These are phyloP conservation scores for Lucinisca nassula DNA, from an alignment of 2,888 invertebrate species.

Conservation along the genomic window DNA sequence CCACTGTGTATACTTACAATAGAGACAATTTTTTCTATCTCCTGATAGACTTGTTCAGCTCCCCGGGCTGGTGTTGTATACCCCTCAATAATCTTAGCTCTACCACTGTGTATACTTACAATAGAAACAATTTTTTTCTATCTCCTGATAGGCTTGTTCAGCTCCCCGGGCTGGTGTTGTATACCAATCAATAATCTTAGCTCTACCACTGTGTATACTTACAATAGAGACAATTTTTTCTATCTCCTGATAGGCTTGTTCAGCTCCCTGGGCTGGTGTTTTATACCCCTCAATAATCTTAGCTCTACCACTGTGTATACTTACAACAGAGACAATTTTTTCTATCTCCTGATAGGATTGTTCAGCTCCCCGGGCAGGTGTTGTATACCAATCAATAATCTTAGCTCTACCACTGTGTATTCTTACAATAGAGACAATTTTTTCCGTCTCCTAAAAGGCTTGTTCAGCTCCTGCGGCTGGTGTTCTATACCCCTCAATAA, in stretches of 20 bases:
- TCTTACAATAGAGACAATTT: no score
- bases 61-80: conserved; percentile 77
- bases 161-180: no score
- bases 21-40: conserved; percentile 79
- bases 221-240: conserved; percentile 80
- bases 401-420: conserved; percentile 79
- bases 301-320: conserved; percentile 80
- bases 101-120: no score
- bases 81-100: conserved; percentile 79
- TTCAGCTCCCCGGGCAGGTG: conserved; percentile 80
- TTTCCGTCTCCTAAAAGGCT: no score
- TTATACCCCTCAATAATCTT: conserved; percentile 80
- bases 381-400: conserved; percentile 78
- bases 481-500: no score
- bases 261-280: conserved; percentile 78
- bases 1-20: conserved; percentile 82
- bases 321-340: conserved; percentile 79
- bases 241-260: conserved; percentile 77
- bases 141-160: no score
- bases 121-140: no score
- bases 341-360: conserved; percentile 78
- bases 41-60: conserved; percentile 78
- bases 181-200: no score
- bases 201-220: no score
- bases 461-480: no score